Evolutionary conservation across 2,888 invertebrate genomes (phyloP).

Genomic region (Chrysolina haemoptera): DNA sequence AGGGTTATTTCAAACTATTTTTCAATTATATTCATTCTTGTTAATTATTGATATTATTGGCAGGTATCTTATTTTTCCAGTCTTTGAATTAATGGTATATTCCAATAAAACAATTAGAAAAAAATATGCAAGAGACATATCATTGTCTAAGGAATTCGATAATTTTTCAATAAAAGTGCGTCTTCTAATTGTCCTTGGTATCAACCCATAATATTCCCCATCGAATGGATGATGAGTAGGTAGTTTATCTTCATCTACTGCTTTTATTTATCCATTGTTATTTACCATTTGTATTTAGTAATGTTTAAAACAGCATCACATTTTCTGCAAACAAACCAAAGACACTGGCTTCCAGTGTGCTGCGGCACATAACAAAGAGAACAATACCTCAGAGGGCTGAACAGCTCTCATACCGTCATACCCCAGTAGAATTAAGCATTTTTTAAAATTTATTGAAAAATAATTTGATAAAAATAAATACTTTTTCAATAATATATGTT

Average conservation of each 20-base stretch:
- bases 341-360: constrained; percentile 58
- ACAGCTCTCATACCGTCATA: constrained; percentile 45
- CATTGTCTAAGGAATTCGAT: no score
- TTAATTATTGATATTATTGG: no score
- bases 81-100: no score
- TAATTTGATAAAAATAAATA: background rate
- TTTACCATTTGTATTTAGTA: constrained; percentile 41
- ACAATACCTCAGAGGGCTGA: constrained; percentile 56
- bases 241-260: background rate
- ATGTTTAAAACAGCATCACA: constrained; percentile 62
- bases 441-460: background rate
- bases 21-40: no score
- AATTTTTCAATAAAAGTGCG: no score
- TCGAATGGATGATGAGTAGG: constrained; percentile 28
- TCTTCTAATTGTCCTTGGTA: background rate
- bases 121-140: no score
- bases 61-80: no score
- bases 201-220: background rate
- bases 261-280: constrained; percentile 39
- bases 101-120: no score
- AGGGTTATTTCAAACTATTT: no score
- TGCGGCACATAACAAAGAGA: constrained; percentile 54
- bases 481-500: background rate
- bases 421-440: background rate
- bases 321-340: constrained; percentile 61